phyloP scores from a whole-genome alignment of 2,113 vertebrate genomes.

The Microcebus ravelobensis region DNA sequence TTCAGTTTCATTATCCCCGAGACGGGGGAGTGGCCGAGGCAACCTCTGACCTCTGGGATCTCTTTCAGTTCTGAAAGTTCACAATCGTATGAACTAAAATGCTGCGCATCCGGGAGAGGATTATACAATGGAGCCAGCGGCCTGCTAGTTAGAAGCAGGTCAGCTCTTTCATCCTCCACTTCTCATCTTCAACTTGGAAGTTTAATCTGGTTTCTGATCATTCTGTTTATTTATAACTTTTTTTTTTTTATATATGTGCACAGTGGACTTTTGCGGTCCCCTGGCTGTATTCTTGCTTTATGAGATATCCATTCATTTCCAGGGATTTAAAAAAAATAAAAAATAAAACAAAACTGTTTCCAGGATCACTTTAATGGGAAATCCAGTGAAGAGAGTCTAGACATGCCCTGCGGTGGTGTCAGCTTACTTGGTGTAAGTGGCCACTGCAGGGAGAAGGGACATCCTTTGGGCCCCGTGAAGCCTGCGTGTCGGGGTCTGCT shows the following conservation, averaged over 20 bases:
- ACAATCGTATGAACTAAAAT: neutral
- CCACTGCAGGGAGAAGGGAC: neutral
- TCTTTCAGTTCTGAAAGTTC: neutral
- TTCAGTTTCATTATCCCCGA: neutral
- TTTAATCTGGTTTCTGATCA: constrained; percentile 46
- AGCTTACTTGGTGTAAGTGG: neutral
- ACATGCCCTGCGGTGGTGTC: constrained; percentile 18
- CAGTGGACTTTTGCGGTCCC: constrained; percentile 41
- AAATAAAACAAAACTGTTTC: neutral
- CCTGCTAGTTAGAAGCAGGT: neutral
- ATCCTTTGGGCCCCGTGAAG: neutral
- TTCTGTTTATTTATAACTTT: constrained; percentile 73
- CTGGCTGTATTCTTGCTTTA: constrained; percentile 54
- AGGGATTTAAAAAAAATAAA: neutral
- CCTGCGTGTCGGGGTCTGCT: neutral
- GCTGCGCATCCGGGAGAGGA: neutral
- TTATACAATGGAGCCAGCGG: neutral
- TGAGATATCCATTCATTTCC: constrained; percentile 60
- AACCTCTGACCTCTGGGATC: neutral
- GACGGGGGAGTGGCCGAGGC: neutral
- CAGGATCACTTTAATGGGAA: constrained; percentile 57
- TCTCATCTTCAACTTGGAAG: constrained; percentile 23
- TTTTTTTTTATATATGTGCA: neutral
- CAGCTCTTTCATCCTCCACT: neutral
- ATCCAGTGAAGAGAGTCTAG: constrained; percentile 60